Conservation (phyloP, 2,797 vertebrate genomes). For the Pseudochirops corinnae region DNA sequence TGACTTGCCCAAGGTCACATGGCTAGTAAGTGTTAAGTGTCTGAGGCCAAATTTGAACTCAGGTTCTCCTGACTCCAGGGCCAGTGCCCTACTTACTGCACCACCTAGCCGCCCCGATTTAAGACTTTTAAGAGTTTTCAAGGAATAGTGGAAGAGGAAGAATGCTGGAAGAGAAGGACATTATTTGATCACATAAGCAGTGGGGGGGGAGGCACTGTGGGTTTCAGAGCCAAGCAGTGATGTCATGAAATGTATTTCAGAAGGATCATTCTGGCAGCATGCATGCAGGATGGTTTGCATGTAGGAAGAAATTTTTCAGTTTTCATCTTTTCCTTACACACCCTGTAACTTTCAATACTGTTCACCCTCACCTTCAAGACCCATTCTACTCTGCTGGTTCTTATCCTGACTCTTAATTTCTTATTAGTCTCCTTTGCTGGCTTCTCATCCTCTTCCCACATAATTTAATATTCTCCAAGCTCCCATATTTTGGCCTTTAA, state of each 20-base stretch:
- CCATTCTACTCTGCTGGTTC: background rate
- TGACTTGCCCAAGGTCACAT: no score
- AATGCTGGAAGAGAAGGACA: background rate
- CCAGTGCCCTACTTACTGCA: no score
- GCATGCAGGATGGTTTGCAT: background rate
- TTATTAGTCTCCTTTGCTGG: background rate
- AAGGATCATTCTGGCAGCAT: background rate
- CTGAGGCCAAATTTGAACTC: no score
- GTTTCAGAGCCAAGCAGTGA: background rate
- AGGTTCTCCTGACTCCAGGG: no score
- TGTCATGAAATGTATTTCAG: background rate
- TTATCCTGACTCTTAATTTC: background rate
- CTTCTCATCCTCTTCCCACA: background rate
- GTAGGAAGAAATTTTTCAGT: background rate
- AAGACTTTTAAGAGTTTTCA: background rate
- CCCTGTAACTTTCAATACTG: background rate
- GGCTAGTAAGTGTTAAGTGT: no score
- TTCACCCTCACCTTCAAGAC: background rate
- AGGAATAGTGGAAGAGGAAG: background rate
- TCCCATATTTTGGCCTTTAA: background rate
- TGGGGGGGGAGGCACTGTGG: background rate
- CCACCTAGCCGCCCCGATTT: background rate
- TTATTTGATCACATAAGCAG: background rate
- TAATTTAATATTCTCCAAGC: background rate
- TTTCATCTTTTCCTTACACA: background rate